Evolutionary conservation across 64 coral and sea anemone species (phyloP), one percentile per base, ranked within the genome.

Genomic region (Porites australiensis): DNA sequence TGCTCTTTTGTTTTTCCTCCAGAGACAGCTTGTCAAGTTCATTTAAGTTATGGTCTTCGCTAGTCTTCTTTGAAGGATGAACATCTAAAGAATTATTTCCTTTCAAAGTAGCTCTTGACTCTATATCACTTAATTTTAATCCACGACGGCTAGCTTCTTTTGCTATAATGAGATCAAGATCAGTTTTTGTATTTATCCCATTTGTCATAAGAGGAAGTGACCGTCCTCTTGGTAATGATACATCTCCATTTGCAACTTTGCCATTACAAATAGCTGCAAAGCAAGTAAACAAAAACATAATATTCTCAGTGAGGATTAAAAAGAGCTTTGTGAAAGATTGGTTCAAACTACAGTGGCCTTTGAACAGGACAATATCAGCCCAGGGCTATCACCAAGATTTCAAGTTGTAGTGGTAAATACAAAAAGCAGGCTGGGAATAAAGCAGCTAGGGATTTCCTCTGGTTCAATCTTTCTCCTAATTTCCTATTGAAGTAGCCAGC

Each of bases 31-130:
- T 96, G 81, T 99, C 84, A 99, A 99, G 98, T 96, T 99, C 98
- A 88, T 99, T 99, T 51, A 99, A 82, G 72, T 99, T 99, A 89
- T 99, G 98, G 52, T 99, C 98, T 79, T 96, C 98, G 23, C 84
- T 94, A 15, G 83, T 61, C 86, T 99, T 99, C 74, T 99, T 99
- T 67, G 91, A 94, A 18, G 86, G 82, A 23, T 92, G 12, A 10
- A 80, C 72, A 74, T 93, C 89, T 45, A 96, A 53, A 6, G 85
- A 51, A 87, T 86, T 87, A 83, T 80, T 87, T 50, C 72, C 91
- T 74, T 92, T 96, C 46, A 93, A 92, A 57, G 79, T 88, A 2
- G 93, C 80, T 44, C 91, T 91, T 48, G 94, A 85, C 64, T 97
- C 88, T 64, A 96, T 67, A 82, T 98, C 95, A 88, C 88, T 94